Base-by-base conservation (phyloP, 2,888 invertebrate genomes). In the Chrysomela aeneicollis region DNA sequence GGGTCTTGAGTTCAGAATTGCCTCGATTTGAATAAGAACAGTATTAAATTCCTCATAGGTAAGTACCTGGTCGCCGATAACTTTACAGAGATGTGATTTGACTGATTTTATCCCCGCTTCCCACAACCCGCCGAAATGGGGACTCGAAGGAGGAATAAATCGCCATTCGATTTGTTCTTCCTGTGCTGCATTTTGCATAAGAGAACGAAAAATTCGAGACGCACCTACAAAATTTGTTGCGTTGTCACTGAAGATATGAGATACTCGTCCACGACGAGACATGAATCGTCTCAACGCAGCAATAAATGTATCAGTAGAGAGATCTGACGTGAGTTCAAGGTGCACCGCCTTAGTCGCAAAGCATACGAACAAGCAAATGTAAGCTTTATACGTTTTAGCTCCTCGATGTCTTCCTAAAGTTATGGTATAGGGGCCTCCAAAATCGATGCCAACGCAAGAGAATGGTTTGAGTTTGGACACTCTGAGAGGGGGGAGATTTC, bases 1-100 rank as follows among this genome's bases (percentile, higher is more conserved):
- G 21, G 58, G 46, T 18, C 47, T 5, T 3, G 26, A 49, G 49
- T 59, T 59, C 21, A 60, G 52, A 6, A 60, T 19, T 19, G 52
- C 60, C 42, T 60, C 60, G 10, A 60, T 22, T 22, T 60, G 60
- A 6, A 42, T 19, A 12, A 60, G 9, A n/a, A 60, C 21, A 10
- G 52, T 60, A 19, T 51, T 52, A 9, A 60, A 17, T 26, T 60
- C 52, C 22, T 60, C 60, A 18, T 52, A 60, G 18, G 35, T 51
- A 6, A 60, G 37, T 22, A n/a, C 42, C 37, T 32, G 26, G 22
- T 52, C 37, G 18, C 60, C 52, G 12, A 60, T 51, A 18, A 60
- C 22, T 26, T 8, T 26, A 26, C 26, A 8, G 26, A 26, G 26
- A 26, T 26, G 26, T 5, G 26, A 5, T 26, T 8, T 26, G 26